Evolutionary conservation across 2,797 vertebrate genomes (phyloP).

Genomic region (Leucoraja ocellata): DNA sequence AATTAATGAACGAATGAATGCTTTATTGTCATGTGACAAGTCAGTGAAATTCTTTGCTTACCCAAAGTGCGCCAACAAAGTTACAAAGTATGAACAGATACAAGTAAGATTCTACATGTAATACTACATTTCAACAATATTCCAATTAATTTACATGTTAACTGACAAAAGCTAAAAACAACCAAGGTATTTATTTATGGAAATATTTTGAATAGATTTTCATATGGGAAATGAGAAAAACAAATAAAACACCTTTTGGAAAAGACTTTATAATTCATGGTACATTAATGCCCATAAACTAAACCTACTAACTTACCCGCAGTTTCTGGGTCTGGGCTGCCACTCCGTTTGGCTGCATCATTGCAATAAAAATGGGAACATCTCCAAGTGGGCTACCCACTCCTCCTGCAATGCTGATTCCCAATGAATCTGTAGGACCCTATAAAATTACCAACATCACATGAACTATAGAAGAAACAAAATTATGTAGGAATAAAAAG

Average conservation of each 20-base stretch:
- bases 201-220: background rate
- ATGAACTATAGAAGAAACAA: constrained; percentile 1
- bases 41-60: too few species aligned
- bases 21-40: too few species aligned
- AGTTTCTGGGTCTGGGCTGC: constrained; percentile 90
- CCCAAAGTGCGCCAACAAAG: too few species aligned
- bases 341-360: constrained; percentile 91
- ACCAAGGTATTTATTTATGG: background rate
- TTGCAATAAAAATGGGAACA: constrained; percentile 91
- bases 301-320: constrained; percentile 61
- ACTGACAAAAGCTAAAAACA: background rate
- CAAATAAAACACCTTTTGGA: background rate
- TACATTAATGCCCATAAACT: background rate
- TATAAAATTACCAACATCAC: constrained; percentile 48
- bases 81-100: background rate
- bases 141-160: background rate
- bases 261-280: background rate
- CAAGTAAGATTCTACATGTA: background rate
- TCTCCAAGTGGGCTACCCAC: constrained; percentile 89
- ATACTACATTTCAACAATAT: background rate
- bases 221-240: background rate
- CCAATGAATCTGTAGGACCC: constrained; percentile 76
- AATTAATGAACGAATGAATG: too few species aligned
- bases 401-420: constrained; percentile 90
- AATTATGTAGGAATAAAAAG: too few species aligned